Base-by-base conservation (phyloP, 2,797 vertebrate genomes). In the Takifugu rubripes region DNA sequence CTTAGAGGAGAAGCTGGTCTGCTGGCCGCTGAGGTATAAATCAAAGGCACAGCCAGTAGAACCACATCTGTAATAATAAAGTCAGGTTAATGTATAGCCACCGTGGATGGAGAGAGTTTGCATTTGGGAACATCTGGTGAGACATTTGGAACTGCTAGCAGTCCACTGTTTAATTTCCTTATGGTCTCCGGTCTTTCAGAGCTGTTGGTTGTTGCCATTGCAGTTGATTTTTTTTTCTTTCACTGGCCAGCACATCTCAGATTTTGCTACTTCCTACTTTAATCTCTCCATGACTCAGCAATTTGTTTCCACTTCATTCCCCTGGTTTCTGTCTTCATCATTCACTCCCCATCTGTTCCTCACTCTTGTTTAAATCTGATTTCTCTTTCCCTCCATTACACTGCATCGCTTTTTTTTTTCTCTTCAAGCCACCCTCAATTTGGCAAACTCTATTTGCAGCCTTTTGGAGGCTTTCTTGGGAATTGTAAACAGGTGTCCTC, bases 31-130 rank as follows among this genome's bases (percentile, higher is more conserved):
- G 60, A 75, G 59, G 70, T 78, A 81, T 87, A 87, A 86, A 90
- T 87, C 82, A 86, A 52, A 50, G 66, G 47, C 46, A 61, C 60
- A 70, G 79, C 79, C 80, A 82, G 78, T 81, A 86, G 80, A 68
- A 59, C 61, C 77, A 85, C 83, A 89, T 89, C 84, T 88, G 86
- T 88, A 85, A 86, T 74, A 87, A 89, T 87, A 87, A 85, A 79
- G 74, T 66, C 70, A 82, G 79, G 84, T 85, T 85, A 78, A 81
- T 78, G 75, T 72, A 70, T 58, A 72, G 77, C 64, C 74, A 68
- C 85, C 68, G 66, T 73, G 46, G 49, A 70, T 52, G 62, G 84
- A 66, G 70, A 74, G 56, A 62, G 75, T 82, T 74, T 71, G 75
- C 56, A 67, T 81, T 65, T 68, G 58, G 72, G 65, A 89, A 89